Evolutionary conservation across 1,140 invertebrate genomes (phyloP).

Genomic region (Eufriesea mexicana): DNA sequence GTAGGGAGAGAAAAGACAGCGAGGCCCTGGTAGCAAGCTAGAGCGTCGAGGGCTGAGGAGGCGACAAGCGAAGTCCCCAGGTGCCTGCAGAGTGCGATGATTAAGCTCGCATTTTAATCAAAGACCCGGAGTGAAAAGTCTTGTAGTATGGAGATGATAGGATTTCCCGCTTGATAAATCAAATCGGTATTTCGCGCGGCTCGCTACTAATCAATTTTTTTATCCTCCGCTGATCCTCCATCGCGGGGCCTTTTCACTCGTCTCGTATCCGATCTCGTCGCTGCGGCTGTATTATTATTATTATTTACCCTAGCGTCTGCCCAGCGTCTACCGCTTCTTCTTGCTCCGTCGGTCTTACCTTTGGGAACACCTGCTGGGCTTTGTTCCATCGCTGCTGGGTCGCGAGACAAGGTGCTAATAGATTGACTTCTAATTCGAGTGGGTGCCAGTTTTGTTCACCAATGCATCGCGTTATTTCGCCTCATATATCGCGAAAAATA

Average conservation of each 20-base stretch:
- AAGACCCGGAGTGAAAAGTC: conserved; percentile 80
- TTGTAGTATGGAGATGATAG: conserved; percentile 78
- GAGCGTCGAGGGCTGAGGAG: conserved; percentile 21
- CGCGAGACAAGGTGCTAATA: too few relatives aligned
- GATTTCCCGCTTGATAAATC: conserved; percentile 80
- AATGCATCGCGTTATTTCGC: too few relatives aligned
- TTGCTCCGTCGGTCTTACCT: neutral
- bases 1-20: conserved; percentile 61
- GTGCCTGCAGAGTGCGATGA: conserved; percentile 73
- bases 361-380: neutral
- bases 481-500: too few relatives aligned
- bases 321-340: neutral
- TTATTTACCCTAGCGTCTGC: conserved; percentile 2
- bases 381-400: neutral
- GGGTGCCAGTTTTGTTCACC: too few relatives aligned
- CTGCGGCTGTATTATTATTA: conserved; percentile 13
- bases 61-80: conserved; percentile 71
- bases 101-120: conserved; percentile 81
- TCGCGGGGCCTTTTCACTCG: conserved; percentile 45
- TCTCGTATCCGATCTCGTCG: conserved; percentile 59
- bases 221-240: conserved; percentile 39
- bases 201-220: conserved; percentile 71
- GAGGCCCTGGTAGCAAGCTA: conserved; percentile 46
- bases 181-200: conserved; percentile 71
- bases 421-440: neutral